phyloP scores from a whole-genome alignment of 92 coral and sea anemone genomes.

The Palythoa heliodiscus region DNA sequence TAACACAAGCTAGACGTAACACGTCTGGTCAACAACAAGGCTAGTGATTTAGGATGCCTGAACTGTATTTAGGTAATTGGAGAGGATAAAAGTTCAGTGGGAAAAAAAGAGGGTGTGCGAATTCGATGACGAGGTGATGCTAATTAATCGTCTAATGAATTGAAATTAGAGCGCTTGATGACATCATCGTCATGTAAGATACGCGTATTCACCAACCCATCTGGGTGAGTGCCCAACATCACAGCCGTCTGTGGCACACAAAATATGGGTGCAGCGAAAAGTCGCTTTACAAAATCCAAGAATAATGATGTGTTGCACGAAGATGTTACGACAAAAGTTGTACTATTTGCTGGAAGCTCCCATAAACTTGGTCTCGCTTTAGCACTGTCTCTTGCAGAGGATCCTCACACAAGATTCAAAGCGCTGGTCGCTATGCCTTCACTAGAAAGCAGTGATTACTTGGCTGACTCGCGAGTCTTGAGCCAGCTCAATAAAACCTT shows the following conservation, averaged over 20 bases:
- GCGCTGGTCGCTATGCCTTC: constrained; percentile 94
- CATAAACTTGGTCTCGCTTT: constrained; percentile 83
- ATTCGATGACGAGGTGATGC: constrained; percentile 9
- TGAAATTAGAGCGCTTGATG: constrained; percentile 43
- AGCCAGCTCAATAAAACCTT: constrained; percentile 80
- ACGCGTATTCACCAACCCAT: constrained; percentile 30
- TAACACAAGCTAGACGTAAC: not conserved
- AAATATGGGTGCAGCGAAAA: constrained; percentile 57
- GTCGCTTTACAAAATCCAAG: constrained; percentile 39
- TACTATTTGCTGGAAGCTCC: constrained; percentile 89
- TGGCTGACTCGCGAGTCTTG: constrained; percentile 85
- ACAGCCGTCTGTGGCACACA: constrained; percentile 35
- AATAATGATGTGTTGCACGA: constrained; percentile 52
- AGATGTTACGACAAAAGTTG: constrained; percentile 71
- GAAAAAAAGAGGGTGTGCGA: not conserved
- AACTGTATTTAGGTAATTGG: not conserved
- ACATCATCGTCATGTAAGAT: constrained; percentile 40
- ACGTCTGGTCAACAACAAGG: not conserved
- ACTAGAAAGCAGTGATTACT: constrained; percentile 73
- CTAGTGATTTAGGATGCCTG: not conserved
- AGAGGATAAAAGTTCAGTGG: not conserved
- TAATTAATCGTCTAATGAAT: constrained; percentile 39
- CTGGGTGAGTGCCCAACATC: constrained; percentile 26
- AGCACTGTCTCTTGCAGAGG: constrained; percentile 85
- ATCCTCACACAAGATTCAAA: constrained; percentile 79